phyloP scores from a whole-genome alignment of 1,140 invertebrate species.

The Catajapyx aquilonaris region DNA sequence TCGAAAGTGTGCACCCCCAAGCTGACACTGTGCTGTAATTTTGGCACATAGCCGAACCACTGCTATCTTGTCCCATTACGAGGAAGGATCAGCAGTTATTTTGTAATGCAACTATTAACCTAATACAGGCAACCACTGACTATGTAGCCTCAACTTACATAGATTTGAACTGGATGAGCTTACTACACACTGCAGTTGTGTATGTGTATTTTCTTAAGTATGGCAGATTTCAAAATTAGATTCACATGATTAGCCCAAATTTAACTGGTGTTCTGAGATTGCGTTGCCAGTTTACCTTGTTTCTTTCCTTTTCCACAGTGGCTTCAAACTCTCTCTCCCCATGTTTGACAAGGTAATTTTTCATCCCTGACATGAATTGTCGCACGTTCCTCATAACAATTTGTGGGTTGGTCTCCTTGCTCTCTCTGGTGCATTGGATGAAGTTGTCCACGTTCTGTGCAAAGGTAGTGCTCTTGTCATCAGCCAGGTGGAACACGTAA shows the following conservation, averaged over 20 bases:
- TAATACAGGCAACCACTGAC: too few relatives aligned
- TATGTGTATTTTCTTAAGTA: background rate
- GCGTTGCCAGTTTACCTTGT: conserved; percentile 31
- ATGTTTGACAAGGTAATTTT: conserved; percentile 87
- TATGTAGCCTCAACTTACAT: too few relatives aligned
- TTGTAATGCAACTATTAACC: too few relatives aligned
- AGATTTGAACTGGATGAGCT: too few relatives aligned
- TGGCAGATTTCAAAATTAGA: too few relatives aligned
- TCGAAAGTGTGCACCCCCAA: too few relatives aligned
- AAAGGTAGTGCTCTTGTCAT: conserved; percentile 67
- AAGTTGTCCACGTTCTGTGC: conserved; percentile 83
- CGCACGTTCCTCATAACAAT: conserved; percentile 82
- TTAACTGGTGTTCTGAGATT: background rate
- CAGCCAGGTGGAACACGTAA: conserved; percentile 57
- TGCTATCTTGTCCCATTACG: too few relatives aligned
- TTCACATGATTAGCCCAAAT: too few relatives aligned
- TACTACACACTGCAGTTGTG: too few relatives aligned
- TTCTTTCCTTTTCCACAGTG: conserved; percentile 67
- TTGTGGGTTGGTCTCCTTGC: conserved; percentile 66
- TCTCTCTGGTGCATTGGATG: conserved; percentile 79
- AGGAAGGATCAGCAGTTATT: too few relatives aligned
- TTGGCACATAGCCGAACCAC: too few relatives aligned
- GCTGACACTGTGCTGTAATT: too few relatives aligned
- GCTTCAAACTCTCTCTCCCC: conserved; percentile 78
- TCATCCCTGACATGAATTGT: conserved; percentile 94